Evolutionary conservation across 2,113 vertebrate genomes (phyloP), one percentile per base, ranked within the genome.

Genomic region (Setophaga kirtlandii): DNA sequence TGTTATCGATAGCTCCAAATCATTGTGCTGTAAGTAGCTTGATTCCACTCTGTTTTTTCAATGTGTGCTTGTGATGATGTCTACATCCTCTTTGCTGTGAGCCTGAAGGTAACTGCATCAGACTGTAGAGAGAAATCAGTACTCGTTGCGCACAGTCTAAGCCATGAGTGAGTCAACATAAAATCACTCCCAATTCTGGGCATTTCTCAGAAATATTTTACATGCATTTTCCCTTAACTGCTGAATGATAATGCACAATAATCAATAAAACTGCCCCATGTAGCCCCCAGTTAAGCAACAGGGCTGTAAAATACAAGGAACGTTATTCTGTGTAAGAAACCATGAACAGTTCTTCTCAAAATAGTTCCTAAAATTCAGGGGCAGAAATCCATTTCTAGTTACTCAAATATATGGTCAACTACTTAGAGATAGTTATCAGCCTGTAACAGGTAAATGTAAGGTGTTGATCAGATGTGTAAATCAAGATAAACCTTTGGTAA

Each of bases 151-250:
- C 5, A 42, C 7, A n/a, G 7, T 33, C n/a, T 31, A 70, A 82
- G 21, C 28, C 16, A 53, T 55, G 10, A 76, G 28, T 55, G 13
- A 71, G 6, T 58, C 53, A 81, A 39, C 21, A 42, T 27, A 64
- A 89, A 92, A 46, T 4, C 30, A 60, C 44, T 59, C 19, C 30
- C 6, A 70, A 1, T 41, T 79, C 60, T 41, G 9, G 22, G 19
- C 22, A 42, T 58, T 91, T 59, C 44, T 87, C 24, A 6, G 23
- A 71, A 78, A 31, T 12, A 15, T 47, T 80, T 15, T 23, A 16
- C 39, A 69, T 83, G 55, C 15, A 35, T 93, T 84, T 97, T 96
- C 81, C 87, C 17, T 5, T 95, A 94, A 92, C 44, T 70, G 49
- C 44, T 53, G 35, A 93, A 83, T 55, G 11, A 42, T 28, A 53